Base-by-base conservation (phyloP, 2,888 invertebrate species). In the Meliscaeva auricollis region DNA sequence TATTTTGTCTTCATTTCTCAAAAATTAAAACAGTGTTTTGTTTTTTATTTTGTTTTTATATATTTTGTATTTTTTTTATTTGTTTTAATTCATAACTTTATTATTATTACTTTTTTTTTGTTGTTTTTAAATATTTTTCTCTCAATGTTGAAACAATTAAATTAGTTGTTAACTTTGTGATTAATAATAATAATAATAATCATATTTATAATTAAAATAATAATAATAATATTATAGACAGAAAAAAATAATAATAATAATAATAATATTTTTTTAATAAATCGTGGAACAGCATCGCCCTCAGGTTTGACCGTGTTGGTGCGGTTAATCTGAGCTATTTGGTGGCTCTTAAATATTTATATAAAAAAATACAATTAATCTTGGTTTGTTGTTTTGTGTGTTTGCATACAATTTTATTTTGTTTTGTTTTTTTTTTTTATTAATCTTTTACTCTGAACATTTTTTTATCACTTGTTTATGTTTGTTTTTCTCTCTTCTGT, bases 151-250 rank as follows among this genome's bases (percentile, higher is more conserved):
- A 81, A 85, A 85, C 85, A 85, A 81, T 85, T 80, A 81, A 80
- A 85, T 85, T 81, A 85, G 76, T 80, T 85, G 85, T 85, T 85
- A 80, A 85, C 85, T 80, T 74, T 74, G 68, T 80, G 81, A 81
- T 79, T 84, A 84, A 80, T 85, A 72, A 77, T 81, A 76, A 76
- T 70, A 58, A 76, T 81, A 32, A 72, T 80, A 85, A 70, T 80
- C 64, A 83, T 79, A 62, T 80, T 80, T 76, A 84, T 79, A 84
- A 76, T 85, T 81, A 81, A 77, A 85, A 85, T 81, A 74, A 78
- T 76, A 83, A 78, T 76, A 83, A 76, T 77, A 78, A 74, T 75
- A 80, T 54, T 72, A 77, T 77, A 81, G 85, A 74, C 76, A 81
- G 68, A 77, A 69, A 73, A 66, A 66, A 78, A 74, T 62, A 26